phyloP scores from a whole-genome alignment of 2,797 vertebrate species.

The Syngnathus acus region DNA sequence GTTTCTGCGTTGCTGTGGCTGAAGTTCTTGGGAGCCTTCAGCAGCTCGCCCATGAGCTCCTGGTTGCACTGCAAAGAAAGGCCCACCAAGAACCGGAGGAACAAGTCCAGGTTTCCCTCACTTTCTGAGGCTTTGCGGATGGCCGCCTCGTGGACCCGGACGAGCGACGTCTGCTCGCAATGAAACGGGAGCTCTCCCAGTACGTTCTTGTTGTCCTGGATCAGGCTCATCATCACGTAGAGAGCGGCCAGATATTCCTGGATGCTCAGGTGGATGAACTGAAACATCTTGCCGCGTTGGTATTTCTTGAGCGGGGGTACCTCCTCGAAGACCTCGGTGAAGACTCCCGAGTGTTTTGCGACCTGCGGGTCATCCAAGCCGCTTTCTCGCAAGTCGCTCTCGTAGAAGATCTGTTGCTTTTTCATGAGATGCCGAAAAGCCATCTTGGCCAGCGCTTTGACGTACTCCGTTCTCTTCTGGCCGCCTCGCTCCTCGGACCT shows the following conservation, averaged over 20 bases:
- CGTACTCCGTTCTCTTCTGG: slow-evolving; percentile 1
- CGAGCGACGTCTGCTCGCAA: not conserved
- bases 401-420: no score
- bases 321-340: slow-evolving; percentile 7
- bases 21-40: not conserved
- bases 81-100: slow-evolving; percentile 22
- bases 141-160: slow-evolving; percentile 9
- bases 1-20: not conserved
- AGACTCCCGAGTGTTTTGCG: slow-evolving; percentile 14
- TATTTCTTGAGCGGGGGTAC: not conserved
- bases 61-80: slow-evolving; percentile 17
- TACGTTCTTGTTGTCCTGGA: slow-evolving; percentile 13
- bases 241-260: slow-evolving; percentile 27
- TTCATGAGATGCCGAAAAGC: not conserved
- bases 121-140: slow-evolving; percentile 9
- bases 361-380: not conserved
- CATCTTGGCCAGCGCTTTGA: slow-evolving; percentile 10
- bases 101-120: slow-evolving; percentile 21
- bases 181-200: not conserved
- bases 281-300: slow-evolving; percentile 8
- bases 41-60: not conserved
- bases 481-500: not conserved
- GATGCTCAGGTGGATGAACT: slow-evolving; percentile 18
- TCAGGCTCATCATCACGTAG: slow-evolving; percentile 16
- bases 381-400: no score